Base-by-base conservation (phyloP, 2,888 invertebrate species). In the Caradrina kadenii region DNA sequence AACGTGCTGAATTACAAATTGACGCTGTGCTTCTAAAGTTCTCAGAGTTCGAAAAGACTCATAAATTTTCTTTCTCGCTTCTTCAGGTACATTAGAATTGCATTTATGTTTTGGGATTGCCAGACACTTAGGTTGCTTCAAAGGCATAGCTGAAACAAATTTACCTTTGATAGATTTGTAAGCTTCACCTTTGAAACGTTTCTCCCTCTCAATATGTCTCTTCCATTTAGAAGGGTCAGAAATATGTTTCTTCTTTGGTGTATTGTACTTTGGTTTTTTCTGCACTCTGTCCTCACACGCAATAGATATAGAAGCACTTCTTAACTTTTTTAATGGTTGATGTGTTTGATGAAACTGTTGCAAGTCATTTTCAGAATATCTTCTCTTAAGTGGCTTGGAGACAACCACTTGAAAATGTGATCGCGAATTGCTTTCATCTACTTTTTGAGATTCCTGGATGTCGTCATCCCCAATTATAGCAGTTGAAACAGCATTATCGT, bases 161-260 rank as follows among this genome's bases (percentile, higher is more conserved):
- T 63, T 69, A 1, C 69, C 63, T 69, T 66, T 65, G 31, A 65
- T 66, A 13, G 65, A 66, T 71, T 62, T 56, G 17, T 66, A 71
- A 49, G 66, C 58, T 54, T 66, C 59, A 66, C 63, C 71, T 66
- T 22, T 66, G 10, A 66, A 66, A 62, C 66, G 71, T 66, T 63
- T 58, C 4, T 22, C n/a, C 35, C 22, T 63, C 4, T 63, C 55
- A 22, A 63, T 63, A 63, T n/a, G 55, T 63, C 58, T 66, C 31
- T 71, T 66, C 71, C 71, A 71, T 21, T 59, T 71, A 22, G 19
- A n/a, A 52, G 66, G 71, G 15, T 71, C 53, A 17, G 62, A 56
- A 50, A 62, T 21, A 39, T 59, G 58, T 53, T 59, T 65, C 31
- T 68, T 50, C 49, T 67, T 67, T 11, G 39, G 39, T 35, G 35